Evolutionary conservation across 2,113 vertebrate genomes (phyloP), one percentile per base, ranked within the genome.

Genomic region (Engystomops pustulosus): DNA sequence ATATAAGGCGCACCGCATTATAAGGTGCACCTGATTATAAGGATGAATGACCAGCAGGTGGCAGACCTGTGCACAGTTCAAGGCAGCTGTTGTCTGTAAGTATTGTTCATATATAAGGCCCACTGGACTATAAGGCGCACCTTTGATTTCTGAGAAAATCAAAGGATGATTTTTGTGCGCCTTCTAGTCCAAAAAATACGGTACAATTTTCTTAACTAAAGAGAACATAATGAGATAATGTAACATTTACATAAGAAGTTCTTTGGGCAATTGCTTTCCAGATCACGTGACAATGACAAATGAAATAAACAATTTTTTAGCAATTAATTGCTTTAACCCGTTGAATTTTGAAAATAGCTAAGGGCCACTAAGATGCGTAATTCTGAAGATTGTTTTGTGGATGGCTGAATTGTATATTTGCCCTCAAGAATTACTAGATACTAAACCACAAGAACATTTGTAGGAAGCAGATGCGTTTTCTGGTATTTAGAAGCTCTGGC

Each of bases 281-380:
- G 18, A 4, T 11, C 23, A 36, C 38, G n/a, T n/a, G 7, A 70
- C 60, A 68, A 34, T 18, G 8, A 12, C 3, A 69, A 69, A 51
- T 34, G 1, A 36, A 70, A 49, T 53, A 45, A 71, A 23, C 4
- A 12, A n/a, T n/a, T 71, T 71, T 71, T 81, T 23, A 20, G 12
- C 71, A 58, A 81, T 81, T 81, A 81, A 81, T 81, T 81, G 27
- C 30, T 71, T 36, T 71, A 81, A 81, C 68, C 49, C 23, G 36
- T 81, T 36, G 10, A 25, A 15, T 20, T 72, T 32, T 25, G 15
- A 25, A 68, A 68, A n/a, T 70, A 5, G 14, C 80, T 71, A 18
- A 20, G 20, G 65, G 49, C 15, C 49, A 20, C 6, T 30, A 8
- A 18, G 68, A 38, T n/a, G 34, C 34, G 18, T 18, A 58, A 30